Percentiles rank a stretch among this genome's conserved stretches.
phyloP scores from a whole-genome alignment of 2,797 vertebrate genomes.

The Tenualosa thibaudeaui region DNA sequence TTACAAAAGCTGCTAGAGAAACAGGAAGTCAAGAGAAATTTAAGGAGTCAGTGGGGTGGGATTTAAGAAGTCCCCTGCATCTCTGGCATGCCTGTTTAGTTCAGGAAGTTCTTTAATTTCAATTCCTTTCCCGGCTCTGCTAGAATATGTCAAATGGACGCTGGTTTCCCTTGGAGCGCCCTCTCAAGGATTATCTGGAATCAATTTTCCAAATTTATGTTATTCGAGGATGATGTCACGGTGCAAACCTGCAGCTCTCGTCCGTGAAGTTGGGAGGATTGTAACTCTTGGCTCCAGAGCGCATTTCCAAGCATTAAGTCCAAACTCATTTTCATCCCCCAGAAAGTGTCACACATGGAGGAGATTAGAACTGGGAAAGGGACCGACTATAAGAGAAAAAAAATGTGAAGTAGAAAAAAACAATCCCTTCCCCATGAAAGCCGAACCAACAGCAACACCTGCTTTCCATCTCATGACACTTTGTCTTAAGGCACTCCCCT shows the following conservation, averaged over 20 bases:
- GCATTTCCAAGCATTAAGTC: conserved; percentile 51
- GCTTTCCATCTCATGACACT: conserved; percentile 41
- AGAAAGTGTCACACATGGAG: conserved; percentile 50
- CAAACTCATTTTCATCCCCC: conserved; percentile 49
- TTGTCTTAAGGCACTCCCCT: conserved; percentile 34
- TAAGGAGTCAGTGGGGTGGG: not conserved
- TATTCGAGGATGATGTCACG: conserved; percentile 55
- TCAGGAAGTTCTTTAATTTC: conserved; percentile 38
- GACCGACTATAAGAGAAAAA: conserved; percentile 30
- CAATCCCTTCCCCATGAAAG: conserved; percentile 23
- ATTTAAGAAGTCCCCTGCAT: not conserved
- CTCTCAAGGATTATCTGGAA: conserved; percentile 51
- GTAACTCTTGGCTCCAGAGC: conserved; percentile 49
- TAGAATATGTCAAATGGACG: conserved; percentile 38
- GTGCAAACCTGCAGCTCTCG: conserved; percentile 44
- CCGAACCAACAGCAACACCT: conserved; percentile 31
- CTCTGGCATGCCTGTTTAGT: not conserved
- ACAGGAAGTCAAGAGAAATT: not conserved
- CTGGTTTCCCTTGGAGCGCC: conserved; percentile 40
- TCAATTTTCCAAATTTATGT: conserved; percentile 56
- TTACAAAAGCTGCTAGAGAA: not conserved
- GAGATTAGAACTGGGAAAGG: conserved; percentile 45
- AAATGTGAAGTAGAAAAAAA: conserved; percentile 1
- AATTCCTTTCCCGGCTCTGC: conserved; percentile 40
- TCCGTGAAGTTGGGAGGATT: conserved; percentile 49